A percentile compares a stretch with the other conserved stretches of the same genome.
phyloP scores from a whole-genome alignment of 2,797 vertebrate species.

The Falco peregrinus region DNA sequence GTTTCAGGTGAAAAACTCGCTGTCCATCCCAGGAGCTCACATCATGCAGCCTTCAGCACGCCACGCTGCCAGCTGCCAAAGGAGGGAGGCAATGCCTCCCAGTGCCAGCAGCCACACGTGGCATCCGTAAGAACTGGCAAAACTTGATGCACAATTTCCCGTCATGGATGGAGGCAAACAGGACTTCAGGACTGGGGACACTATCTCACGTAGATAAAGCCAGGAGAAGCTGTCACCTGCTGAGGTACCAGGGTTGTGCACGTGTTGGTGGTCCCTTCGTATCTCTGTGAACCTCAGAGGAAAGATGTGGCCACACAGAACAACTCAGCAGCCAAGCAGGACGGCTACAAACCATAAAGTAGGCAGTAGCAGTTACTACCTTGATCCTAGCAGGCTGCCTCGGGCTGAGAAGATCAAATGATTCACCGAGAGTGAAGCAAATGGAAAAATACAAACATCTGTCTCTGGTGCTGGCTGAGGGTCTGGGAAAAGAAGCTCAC shows the following conservation, averaged over 20 bases:
- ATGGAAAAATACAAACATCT: background rate
- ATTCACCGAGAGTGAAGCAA: background rate
- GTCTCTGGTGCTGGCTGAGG: background rate
- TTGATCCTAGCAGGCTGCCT: background rate
- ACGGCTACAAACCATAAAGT: background rate
- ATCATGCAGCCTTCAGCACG: background rate
- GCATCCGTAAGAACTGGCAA: background rate
- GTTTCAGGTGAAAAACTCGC: background rate
- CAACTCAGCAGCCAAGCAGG: background rate
- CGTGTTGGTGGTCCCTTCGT: accelerated
- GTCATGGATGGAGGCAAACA: background rate
- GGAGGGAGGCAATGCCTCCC: background rate
- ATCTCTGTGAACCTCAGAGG: background rate
- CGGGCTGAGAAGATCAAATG: background rate
- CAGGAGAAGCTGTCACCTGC: background rate
- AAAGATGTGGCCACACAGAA: background rate
- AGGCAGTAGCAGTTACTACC: background rate
- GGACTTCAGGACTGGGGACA: background rate
- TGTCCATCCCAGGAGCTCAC: background rate
- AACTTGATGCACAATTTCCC: background rate
- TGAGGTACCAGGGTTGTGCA: background rate
- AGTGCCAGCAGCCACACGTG: accelerated
- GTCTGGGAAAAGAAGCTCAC: background rate
- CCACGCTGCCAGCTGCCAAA: background rate
- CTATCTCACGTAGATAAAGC: background rate